Base-by-base conservation (phyloP, 2,797 vertebrate species). In the Phrynocephalus guinanensis region DNA sequence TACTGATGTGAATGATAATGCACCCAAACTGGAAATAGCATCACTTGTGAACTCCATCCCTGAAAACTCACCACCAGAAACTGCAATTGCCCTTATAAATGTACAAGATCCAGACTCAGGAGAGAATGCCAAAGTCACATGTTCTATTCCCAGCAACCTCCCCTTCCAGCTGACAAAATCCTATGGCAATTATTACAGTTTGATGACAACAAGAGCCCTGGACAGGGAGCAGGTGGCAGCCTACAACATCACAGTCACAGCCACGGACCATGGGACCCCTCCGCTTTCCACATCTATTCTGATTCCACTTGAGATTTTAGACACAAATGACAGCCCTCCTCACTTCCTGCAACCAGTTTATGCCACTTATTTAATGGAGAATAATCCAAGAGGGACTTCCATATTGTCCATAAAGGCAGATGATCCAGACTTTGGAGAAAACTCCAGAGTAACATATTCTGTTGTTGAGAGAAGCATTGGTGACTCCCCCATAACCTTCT, bases 1-100 rank as follows among this genome's bases (percentile, higher is more conserved):
- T 90, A 97, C 66, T 6, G 97, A 97, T 93, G 88, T 97, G 1
- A 97, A 97, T 94, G 97, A 97, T 86, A 93, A 94, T 78, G 89
- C 86, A 1, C 97, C 97, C 73, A 82, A 96, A 52, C 89, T 97
- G 86, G 26, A 48, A 52, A 68, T 85, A 78, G 67, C 63, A 7
- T 85, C 84, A 50, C 60, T 52, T 22, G 30, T 95, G 0, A 94
- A 79, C 67, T 60, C 89, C 1, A 92, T 97, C 26, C 66, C 93
- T 6, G 97, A 98, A 90, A 93, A 97, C 79, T 94, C 95, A 18
- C 85, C 84, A 0, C 88, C 86, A 0, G 97, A 96, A 63, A 97
- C 97, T 11, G 92, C 95, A 1, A 93, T 97, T 28, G 96, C 96
- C 18, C 52, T 92, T 84, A 30, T 88, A 76, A 80, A 38, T 72